phyloP scores from a whole-genome alignment of 2,797 vertebrate genomes.

The Onychomys arenicola region DNA sequence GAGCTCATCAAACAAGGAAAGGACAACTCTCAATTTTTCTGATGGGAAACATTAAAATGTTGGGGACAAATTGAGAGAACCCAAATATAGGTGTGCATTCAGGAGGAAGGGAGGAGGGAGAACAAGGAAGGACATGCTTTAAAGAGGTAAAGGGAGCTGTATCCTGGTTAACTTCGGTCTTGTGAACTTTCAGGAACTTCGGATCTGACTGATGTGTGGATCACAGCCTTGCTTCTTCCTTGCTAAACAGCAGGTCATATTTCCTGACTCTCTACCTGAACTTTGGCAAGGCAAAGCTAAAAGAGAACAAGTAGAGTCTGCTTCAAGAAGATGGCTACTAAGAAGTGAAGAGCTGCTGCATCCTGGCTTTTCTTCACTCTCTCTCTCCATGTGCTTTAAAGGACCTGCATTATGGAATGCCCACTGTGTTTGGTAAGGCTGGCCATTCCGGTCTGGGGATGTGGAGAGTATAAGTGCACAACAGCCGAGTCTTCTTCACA shows the following conservation, averaged over 20 bases:
- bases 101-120: background rate
- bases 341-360: background rate
- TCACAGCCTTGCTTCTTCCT: conserved; percentile 28
- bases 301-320: background rate
- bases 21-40: background rate
- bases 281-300: background rate
- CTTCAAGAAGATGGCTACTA: background rate
- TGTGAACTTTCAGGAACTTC: background rate
- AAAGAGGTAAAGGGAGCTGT: background rate
- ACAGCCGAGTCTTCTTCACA: background rate
- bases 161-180: background rate
- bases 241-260: background rate
- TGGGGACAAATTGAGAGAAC: background rate
- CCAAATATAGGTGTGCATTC: background rate
- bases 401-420: background rate
- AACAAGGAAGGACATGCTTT: background rate
- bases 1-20: background rate
- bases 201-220: background rate
- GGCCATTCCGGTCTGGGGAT: background rate
- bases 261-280: background rate
- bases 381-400: background rate
- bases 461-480: background rate
- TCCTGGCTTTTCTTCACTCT: background rate
- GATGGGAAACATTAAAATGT: background rate
- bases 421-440: background rate